phyloP scores from a whole-genome alignment of 2,113 vertebrate genomes.

The Anguilla japonica region DNA sequence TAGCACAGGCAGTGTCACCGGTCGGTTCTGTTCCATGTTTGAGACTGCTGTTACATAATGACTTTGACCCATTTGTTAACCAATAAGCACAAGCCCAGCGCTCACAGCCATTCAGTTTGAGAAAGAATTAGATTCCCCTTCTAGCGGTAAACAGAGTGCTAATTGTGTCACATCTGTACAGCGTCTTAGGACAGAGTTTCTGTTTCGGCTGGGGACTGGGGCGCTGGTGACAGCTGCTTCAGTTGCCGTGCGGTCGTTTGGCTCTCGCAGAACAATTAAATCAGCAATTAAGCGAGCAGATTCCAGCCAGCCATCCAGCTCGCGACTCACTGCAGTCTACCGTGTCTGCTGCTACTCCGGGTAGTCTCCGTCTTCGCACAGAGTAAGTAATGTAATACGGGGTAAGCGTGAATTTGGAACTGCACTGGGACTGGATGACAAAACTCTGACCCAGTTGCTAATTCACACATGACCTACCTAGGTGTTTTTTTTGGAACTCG shows the following conservation, averaged over 20 bases:
- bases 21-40: neutral
- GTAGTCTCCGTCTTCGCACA: neutral
- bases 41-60: neutral
- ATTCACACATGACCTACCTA: slow-evolving; percentile 9
- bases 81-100: neutral
- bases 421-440: neutral
- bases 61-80: neutral
- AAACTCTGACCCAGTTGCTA: slow-evolving; percentile 1
- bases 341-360: neutral
- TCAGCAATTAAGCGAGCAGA: neutral
- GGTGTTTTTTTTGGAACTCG: neutral
- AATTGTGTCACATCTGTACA: neutral
- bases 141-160: neutral
- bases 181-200: neutral
- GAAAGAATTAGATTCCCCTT: neutral
- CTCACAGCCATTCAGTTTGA: neutral
- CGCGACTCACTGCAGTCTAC: neutral
- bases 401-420: neutral
- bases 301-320: neutral
- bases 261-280: neutral
- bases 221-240: neutral
- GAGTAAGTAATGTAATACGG: neutral
- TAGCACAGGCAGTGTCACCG: neutral
- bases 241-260: neutral
- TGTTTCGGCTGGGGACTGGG: neutral